Evolutionary conservation across 2,888 invertebrate genomes (phyloP).

Genomic region (Nowickia ferox): DNA sequence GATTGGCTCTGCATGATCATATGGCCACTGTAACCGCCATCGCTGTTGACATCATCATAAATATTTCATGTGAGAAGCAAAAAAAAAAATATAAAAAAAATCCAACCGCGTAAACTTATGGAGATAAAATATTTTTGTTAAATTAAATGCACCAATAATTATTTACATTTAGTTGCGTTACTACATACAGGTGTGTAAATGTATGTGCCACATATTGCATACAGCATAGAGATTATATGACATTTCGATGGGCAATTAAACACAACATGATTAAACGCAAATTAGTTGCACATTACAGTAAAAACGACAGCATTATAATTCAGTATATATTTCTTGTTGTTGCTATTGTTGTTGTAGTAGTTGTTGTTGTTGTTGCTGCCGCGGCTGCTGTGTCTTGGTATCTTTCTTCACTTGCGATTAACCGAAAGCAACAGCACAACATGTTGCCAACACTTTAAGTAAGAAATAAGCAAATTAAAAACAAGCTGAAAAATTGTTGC

Average conservation of each 20-base stretch:
- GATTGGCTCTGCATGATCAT: conserved; percentile 54
- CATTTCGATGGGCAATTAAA: conserved; percentile 71
- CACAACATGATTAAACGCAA: conserved; percentile 71
- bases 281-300: conserved; percentile 67
- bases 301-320: conserved; percentile 51
- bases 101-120: conserved; percentile 3
- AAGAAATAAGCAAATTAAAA: conserved; percentile 52
- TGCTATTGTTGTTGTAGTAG: not conserved
- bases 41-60: conserved; percentile 50
- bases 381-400: not conserved
- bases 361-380: not conserved
- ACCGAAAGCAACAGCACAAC: conserved; percentile 49
- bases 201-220: conserved; percentile 34
- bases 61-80: conserved; percentile 1
- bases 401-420: conserved; percentile 27
- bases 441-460: conserved; percentile 57
- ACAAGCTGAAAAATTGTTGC: conserved; percentile 16
- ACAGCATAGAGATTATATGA: conserved; percentile 56
- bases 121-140: conserved; percentile 51
- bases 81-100: not conserved
- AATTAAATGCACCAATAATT: conserved; percentile 43
- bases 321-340: not conserved
- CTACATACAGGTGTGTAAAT: conserved; percentile 14
- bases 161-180: not conserved
- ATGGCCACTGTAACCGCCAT: conserved; percentile 23